Evolutionary conservation across 2,113 vertebrate genomes (phyloP).

Genomic region (Entomyzon cyanotis): DNA sequence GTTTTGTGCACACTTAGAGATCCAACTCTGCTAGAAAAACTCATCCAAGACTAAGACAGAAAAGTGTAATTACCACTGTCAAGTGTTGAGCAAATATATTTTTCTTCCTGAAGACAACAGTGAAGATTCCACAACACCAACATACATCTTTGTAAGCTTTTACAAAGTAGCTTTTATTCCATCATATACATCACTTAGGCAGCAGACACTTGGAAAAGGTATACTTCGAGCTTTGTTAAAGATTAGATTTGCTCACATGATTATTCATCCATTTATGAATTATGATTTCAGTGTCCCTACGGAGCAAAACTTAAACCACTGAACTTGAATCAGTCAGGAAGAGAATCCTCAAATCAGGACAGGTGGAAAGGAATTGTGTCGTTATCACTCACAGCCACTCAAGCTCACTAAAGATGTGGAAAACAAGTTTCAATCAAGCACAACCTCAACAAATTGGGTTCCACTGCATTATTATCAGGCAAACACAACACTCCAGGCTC

Average conservation of each 20-base stretch:
- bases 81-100: background rate
- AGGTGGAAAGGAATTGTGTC: fast-evolving
- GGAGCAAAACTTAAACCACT: background rate
- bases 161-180: background rate
- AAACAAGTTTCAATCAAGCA: fast-evolving
- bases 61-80: background rate
- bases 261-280: background rate
- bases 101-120: background rate
- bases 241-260: fast-evolving
- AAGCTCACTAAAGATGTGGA: fast-evolving
- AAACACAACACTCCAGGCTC: background rate
- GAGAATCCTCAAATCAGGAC: background rate
- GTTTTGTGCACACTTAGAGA: background rate
- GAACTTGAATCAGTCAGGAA: background rate
- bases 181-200: fast-evolving
- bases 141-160: background rate
- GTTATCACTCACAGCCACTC: background rate
- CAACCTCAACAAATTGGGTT: fast-evolving
- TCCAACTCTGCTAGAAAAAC: background rate
- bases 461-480: fast-evolving
- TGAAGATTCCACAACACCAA: background rate
- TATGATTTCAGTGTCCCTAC: fast-evolving
- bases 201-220: background rate
- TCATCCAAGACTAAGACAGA: background rate
- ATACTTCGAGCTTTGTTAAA: fast-evolving